Evolutionary conservation across 2,797 vertebrate genomes (phyloP).

Genomic region (Macrochelys suwanniensis): DNA sequence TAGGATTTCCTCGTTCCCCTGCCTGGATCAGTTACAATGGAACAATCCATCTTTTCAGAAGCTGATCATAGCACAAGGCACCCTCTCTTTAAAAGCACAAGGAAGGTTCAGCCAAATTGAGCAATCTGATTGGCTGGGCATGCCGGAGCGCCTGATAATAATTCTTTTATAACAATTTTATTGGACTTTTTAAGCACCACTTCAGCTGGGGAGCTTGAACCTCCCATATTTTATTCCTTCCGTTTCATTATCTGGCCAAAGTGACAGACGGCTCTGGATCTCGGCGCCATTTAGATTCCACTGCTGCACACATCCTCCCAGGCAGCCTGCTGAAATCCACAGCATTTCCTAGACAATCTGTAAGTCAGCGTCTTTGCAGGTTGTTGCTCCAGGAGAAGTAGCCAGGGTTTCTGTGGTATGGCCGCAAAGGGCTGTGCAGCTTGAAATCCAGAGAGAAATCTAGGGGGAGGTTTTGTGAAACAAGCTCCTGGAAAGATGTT

Average conservation of each 20-base stretch:
- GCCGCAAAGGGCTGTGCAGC: neutral
- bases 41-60: conserved; percentile 2
- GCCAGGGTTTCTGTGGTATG: neutral
- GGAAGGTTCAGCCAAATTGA: neutral
- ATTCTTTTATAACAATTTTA: conserved; percentile 19
- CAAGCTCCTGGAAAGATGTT: neutral
- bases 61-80: accelerated
- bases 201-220: conserved; percentile 12
- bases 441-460: neutral
- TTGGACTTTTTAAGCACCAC: neutral
- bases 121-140: neutral
- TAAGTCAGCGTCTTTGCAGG: accelerated
- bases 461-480: neutral
- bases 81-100: neutral
- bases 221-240: conserved; percentile 6
- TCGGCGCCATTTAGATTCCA: neutral
- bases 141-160: neutral
- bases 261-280: neutral
- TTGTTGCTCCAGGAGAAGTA: neutral
- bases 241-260: neutral
- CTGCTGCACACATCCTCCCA: neutral
- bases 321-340: neutral
- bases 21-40: neutral
- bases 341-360: neutral
- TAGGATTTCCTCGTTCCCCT: neutral